phyloP scores from a whole-genome alignment of 1,140 invertebrate genomes.

The Achroia grisella region DNA sequence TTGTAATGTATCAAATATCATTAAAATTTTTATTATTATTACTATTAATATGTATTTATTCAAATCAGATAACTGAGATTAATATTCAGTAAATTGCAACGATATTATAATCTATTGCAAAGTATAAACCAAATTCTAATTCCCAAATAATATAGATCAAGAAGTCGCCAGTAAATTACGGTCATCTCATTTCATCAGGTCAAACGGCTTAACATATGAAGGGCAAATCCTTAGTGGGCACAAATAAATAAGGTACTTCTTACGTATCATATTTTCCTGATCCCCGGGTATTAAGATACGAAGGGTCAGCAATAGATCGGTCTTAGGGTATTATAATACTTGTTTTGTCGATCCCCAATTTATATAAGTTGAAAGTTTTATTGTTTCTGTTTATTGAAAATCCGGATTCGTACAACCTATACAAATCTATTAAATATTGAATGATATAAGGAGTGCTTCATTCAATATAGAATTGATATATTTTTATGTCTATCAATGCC shows the following conservation, averaged over 20 bases:
- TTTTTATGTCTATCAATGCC: too few relatives aligned
- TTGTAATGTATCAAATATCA: too few relatives aligned
- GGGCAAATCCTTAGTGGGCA: conserved; percentile 61
- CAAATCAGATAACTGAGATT: conserved; percentile 9
- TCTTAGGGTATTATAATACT: conserved; percentile 34
- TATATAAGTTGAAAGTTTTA: conserved; percentile 47
- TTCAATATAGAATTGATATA: too few relatives aligned
- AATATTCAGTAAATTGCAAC: too few relatives aligned
- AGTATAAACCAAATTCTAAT: conserved; percentile 6
- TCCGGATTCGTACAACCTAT: conserved; percentile 6
- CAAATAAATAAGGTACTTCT: conserved; percentile 61
- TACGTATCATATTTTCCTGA: conserved; percentile 61
- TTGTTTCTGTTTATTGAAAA: conserved; percentile 26
- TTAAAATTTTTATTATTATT: too few relatives aligned
- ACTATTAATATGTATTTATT: too few relatives aligned
- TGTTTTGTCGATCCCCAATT: conserved; percentile 30
- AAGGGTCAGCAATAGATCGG: conserved; percentile 60
- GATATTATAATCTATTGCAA: not conserved
- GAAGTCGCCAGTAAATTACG: conserved; percentile 54
- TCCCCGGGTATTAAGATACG: conserved; percentile 56
- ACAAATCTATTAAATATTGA: too few relatives aligned
- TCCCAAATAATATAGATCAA: conserved; percentile 17
- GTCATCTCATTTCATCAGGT: conserved; percentile 56
- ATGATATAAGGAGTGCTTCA: too few relatives aligned
- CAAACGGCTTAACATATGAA: conserved; percentile 64